Percentiles rank a stretch among this genome's conserved stretches.
Conservation (phyloP, 2,797 vertebrate species). For the Phoebastria nigripes region DNA sequence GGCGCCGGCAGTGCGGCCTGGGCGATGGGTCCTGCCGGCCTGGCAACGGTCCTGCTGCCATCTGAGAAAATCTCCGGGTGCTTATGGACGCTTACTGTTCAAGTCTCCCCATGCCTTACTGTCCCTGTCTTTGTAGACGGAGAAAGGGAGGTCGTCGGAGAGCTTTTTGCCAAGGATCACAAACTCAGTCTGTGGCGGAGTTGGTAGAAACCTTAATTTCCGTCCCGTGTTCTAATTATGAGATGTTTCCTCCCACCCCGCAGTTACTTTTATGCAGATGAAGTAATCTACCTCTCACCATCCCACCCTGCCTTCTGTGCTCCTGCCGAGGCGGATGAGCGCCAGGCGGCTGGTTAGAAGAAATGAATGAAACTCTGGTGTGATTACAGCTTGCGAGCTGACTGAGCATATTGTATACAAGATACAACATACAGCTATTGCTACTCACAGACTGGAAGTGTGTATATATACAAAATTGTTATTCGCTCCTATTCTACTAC, state of each 20-base stretch:
- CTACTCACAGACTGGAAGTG: not conserved
- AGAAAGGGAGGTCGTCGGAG: not conserved
- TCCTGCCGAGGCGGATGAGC: not conserved
- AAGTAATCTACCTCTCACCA: conserved; percentile 38
- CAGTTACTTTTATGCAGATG: conserved; percentile 13
- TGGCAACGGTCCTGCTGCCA: not conserved
- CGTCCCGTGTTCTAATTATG: conserved; percentile 7
- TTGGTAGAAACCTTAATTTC: not conserved
- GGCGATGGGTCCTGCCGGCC: not conserved
- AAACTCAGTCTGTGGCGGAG: not conserved
- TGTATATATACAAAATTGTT: not conserved
- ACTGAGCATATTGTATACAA: not conserved
- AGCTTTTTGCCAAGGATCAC: not conserved
- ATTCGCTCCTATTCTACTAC: fast-evolving
- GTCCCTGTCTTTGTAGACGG: not conserved
- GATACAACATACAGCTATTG: not conserved
- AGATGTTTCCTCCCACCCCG: conserved; percentile 26
- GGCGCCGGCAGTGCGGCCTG: not conserved
- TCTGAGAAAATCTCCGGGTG: not conserved
- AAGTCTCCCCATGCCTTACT: not conserved
- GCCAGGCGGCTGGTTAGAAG: not conserved
- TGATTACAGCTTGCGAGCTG: not conserved
- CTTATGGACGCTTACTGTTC: not conserved
- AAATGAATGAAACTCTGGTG: conserved; percentile 29
- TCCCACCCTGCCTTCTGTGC: conserved; percentile 37